phyloP scores from a whole-genome alignment of 23 tunicate genomes.

The Ciona savignyi region DNA sequence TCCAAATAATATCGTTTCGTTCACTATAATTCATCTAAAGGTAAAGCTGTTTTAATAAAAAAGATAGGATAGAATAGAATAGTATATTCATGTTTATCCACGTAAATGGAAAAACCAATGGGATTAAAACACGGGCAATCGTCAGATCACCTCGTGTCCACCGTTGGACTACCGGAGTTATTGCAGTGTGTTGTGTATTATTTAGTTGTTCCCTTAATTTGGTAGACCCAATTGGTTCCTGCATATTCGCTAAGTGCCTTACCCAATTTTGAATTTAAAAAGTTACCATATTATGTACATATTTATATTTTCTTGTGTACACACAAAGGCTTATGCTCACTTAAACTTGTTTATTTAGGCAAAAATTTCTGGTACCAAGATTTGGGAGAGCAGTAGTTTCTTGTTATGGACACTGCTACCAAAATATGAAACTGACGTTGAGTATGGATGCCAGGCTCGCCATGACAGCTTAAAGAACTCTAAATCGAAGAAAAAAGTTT shows the following conservation, averaged over 20 bases:
- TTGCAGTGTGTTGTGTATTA: not conserved
- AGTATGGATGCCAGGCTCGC: constrained; percentile 26
- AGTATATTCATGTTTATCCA: too few species aligned
- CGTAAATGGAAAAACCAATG: too few species aligned
- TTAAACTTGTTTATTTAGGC: constrained; percentile 7
- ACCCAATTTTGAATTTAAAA: too few species aligned
- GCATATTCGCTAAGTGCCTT: too few species aligned
- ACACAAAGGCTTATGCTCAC: not conserved
- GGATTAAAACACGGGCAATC: too few species aligned
- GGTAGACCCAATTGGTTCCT: too few species aligned
- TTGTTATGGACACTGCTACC: constrained; percentile 22
- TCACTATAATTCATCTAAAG: not conserved
- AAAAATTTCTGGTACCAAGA: constrained; percentile 2
- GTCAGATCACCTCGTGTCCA: too few species aligned
- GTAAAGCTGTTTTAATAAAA: not conserved
- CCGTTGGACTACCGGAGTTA: too few species aligned
- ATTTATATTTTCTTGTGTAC: not conserved
- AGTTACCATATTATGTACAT: too few species aligned
- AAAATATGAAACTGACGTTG: constrained; percentile 11
- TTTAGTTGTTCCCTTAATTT: not conserved
- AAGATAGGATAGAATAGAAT: too few species aligned
- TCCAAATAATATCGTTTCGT: not conserved
- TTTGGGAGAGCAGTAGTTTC: constrained; percentile 27
- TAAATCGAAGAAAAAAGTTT: constrained; percentile 1
- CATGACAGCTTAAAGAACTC: constrained; percentile 19